phyloP scores from a whole-genome alignment of 1,140 invertebrate species.

The Brachionus sp. region DNA sequence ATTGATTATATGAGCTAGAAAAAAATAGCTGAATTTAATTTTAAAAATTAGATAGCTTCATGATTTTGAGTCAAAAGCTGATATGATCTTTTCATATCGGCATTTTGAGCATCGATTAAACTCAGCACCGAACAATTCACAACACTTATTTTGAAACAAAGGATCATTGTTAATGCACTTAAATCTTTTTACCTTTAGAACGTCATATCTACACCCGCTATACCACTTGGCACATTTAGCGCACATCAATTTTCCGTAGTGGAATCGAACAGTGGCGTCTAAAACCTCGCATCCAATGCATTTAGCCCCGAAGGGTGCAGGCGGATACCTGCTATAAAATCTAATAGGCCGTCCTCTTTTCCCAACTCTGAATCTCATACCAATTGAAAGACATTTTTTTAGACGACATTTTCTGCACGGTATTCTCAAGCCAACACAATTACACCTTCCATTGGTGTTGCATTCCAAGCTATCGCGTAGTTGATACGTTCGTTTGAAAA shows the following conservation, averaged over 20 bases:
- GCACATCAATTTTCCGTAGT: neutral
- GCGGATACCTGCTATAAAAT: neutral
- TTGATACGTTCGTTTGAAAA: neutral
- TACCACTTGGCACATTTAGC: neutral
- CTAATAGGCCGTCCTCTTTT: neutral
- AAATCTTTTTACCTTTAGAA: neutral
- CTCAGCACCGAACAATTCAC: neutral
- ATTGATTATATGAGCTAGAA: too few species aligned
- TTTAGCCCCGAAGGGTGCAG: neutral
- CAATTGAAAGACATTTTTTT: neutral
- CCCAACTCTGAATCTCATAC: neutral
- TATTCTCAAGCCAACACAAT: neutral
- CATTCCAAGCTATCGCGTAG: neutral
- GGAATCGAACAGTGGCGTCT: neutral
- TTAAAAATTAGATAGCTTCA: neutral
- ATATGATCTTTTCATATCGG: neutral
- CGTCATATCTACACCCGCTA: neutral
- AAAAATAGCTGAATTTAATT: too few species aligned
- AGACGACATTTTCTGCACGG: neutral
- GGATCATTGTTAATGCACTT: neutral
- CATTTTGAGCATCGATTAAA: neutral
- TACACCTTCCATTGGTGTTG: neutral
- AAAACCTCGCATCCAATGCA: neutral
- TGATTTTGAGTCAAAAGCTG: neutral
- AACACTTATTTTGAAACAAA: neutral